Base-by-base conservation (phyloP, 2,888 invertebrate species). In the Drosophila austrosaltans region DNA sequence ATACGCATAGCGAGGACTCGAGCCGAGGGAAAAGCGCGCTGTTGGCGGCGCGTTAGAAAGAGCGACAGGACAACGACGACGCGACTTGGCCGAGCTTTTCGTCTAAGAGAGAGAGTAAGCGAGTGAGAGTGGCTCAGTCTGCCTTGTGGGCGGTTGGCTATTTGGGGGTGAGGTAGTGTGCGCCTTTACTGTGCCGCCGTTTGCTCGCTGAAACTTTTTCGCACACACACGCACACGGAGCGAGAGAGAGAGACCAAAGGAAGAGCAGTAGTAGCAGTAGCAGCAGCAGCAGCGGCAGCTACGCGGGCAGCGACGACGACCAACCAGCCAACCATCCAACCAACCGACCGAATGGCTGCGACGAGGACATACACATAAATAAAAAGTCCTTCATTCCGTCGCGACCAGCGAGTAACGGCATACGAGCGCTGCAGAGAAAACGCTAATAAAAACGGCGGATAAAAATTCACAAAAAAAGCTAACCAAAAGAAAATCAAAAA, bases 341-440 rank as follows among this genome's bases (percentile, higher is more conserved):
- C 48, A 25, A 48, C 48, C 48, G 48, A 48, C 48, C 48, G 48
- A 48, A 59, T 59, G 79, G 75, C 84, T 70, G 73, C 88, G 81
- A 71, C 88, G 89, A 87, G 88, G 83, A 87, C 89, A 81, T 88
- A 81, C 89, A 92, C 92, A 92, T 92, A 92, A 92, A 92, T 92
- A 92, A 91, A 92, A 91, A 91, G 90, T 91, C 91, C 91, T 92
- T 91, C 91, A 91, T 91, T 91, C 91, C 91, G 91, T 91, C 91
- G 91, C 91, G 91, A 91, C 88, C 88, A 89, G 91, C 91, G 91
- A 91, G 91, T 91, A 91, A 91, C 87, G 87, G 81, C 84, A 80
- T 75, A 86, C 72, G 76, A 83, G 77, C 77, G 79, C 79, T 77
- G 75, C 82, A 82, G 87, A 83, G 81, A 77, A 80, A 87, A 79